These are phyloP conservation scores for Tipula unca DNA, from an alignment of 2,888 invertebrate species.

Conservation along the genomic window DNA sequence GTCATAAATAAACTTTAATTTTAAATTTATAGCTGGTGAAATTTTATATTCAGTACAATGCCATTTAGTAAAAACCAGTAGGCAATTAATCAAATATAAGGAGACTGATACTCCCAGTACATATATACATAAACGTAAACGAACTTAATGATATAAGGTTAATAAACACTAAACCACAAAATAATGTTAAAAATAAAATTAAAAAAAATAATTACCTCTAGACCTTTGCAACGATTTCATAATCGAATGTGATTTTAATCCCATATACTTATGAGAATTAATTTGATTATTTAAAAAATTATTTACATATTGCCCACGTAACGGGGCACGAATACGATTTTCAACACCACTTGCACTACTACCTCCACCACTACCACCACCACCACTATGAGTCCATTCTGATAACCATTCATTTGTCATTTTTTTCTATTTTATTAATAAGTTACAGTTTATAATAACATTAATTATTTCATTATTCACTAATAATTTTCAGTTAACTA, in stretches of 20 bases:
- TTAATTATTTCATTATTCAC: neutral
- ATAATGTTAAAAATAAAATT: neutral
- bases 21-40: no score
- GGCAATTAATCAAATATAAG: no score
- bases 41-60: no score
- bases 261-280: constrained; percentile 27
- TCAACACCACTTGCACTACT: constrained; percentile 33
- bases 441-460: neutral
- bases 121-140: no score
- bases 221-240: constrained; percentile 27
- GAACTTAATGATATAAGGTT: no score
- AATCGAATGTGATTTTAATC: constrained; percentile 27
- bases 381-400: constrained; percentile 4
- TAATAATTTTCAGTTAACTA: neutral
- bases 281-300: constrained; percentile 31
- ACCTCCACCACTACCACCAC: constrained; percentile 2
- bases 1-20: no score
- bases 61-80: no score
- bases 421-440: constrained; percentile 20
- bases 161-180: no score
- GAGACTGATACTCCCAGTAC: no score
- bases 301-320: constrained; percentile 27
- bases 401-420: constrained; percentile 41
- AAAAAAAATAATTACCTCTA: constrained; percentile 25
- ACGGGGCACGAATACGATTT: constrained; percentile 37